phyloP scores from a whole-genome alignment of 2,797 vertebrate species.

The Microcaecilia unicolor region DNA sequence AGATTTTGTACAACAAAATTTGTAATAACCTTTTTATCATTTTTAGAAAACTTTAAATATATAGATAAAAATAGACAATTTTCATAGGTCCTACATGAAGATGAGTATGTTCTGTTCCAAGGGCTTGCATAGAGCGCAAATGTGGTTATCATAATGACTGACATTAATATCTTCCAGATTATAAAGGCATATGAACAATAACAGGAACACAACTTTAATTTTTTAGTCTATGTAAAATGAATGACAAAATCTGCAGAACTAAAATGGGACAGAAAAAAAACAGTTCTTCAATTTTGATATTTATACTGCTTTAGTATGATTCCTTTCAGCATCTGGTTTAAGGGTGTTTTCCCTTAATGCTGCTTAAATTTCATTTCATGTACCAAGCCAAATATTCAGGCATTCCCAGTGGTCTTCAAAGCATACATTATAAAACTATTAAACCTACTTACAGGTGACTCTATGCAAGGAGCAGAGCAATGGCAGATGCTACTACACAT shows the following conservation, averaged over 20 bases:
- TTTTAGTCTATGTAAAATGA: constrained; percentile 45
- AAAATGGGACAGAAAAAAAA: constrained; percentile 44
- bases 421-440: constrained; percentile 48
- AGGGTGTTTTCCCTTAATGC: constrained; percentile 35
- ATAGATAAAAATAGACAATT: constrained; percentile 80
- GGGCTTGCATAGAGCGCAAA: constrained; percentile 72
- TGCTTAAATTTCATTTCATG: constrained; percentile 43
- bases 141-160: constrained; percentile 66
- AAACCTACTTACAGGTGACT: constrained; percentile 50
- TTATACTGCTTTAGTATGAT: constrained; percentile 55
- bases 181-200: constrained; percentile 63
- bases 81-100: constrained; percentile 75
- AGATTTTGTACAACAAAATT: constrained; percentile 73
- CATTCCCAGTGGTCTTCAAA: constrained; percentile 50
- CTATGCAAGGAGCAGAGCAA: constrained; percentile 59
- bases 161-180: constrained; percentile 59
- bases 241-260: constrained; percentile 38
- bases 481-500: constrained; percentile 47
- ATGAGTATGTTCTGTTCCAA: constrained; percentile 71
- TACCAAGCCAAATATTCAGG: constrained; percentile 51
- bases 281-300: constrained; percentile 45
- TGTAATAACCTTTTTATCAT: constrained; percentile 66
- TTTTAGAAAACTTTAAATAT: constrained; percentile 81
- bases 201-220: constrained; percentile 52
- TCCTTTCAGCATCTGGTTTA: constrained; percentile 41